Conservation (phyloP, 2,888 invertebrate species). For the Cylloceria caligata region DNA sequence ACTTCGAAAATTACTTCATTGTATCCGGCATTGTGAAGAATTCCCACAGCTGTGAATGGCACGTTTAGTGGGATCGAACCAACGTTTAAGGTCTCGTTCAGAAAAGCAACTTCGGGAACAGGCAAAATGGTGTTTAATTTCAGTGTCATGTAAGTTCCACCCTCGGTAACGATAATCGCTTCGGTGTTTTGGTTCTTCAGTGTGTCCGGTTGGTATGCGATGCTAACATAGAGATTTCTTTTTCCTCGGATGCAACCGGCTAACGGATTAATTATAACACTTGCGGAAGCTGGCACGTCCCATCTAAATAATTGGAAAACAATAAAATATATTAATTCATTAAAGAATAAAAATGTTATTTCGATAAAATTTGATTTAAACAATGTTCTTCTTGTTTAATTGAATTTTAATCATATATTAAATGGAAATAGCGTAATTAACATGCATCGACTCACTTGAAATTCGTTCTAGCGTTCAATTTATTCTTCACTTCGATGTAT, state of each 20-base stretch:
- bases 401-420: too few relatives aligned
- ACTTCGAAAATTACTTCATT: conserved; percentile 70
- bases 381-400: too few relatives aligned
- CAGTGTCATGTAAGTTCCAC: conserved; percentile 75
- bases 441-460: conserved; percentile 71
- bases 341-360: too few relatives aligned
- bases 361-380: background rate
- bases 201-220: conserved; percentile 78
- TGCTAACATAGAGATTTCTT: conserved; percentile 85
- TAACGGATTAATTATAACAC: conserved; percentile 86
- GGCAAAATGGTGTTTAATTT: conserved; percentile 66
- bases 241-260: conserved; percentile 86
- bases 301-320: conserved; percentile 83
- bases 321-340: background rate
- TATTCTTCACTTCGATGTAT: conserved; percentile 72
- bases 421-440: too few relatives aligned
- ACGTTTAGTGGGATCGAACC: conserved; percentile 83
- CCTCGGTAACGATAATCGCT: conserved; percentile 79
- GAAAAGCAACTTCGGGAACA: conserved; percentile 69
- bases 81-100: conserved; percentile 73
- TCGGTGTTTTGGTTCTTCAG: conserved; percentile 74
- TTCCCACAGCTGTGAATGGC: conserved; percentile 63
- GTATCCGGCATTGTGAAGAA: conserved; percentile 74
- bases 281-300: conserved; percentile 85
- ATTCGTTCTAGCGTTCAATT: conserved; percentile 70